Conservation (phyloP, 2,888 invertebrate genomes). For the Hermodice carunculata region DNA sequence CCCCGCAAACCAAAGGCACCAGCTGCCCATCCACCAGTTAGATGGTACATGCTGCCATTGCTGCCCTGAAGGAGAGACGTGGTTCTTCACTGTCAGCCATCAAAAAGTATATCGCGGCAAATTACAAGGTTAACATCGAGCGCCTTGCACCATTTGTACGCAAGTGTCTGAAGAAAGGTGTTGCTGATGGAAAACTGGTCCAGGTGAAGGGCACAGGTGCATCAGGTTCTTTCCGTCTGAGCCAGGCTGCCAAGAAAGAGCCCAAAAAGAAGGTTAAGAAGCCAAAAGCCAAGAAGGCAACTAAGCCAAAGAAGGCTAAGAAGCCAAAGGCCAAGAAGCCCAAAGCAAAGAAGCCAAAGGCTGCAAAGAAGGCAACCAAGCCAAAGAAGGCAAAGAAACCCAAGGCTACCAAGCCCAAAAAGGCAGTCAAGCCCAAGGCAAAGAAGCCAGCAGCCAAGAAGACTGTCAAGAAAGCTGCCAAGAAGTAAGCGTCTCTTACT, state of each 20-base stretch:
- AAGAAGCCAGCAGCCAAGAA: constrained; percentile 8
- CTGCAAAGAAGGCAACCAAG: constrained; percentile 11
- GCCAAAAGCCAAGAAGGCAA: background rate
- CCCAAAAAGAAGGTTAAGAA: background rate
- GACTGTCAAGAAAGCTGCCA: constrained; percentile 13
- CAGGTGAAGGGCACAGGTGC: constrained; percentile 21
- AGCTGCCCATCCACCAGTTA: constrained; percentile 16
- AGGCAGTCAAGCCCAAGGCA: constrained; percentile 10
- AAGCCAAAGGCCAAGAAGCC: constrained; percentile 11
- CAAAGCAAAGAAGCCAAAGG: no score
- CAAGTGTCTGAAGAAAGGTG: constrained; percentile 10
- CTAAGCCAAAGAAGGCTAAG: background rate
- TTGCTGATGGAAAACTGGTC: constrained; percentile 13
- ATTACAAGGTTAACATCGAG: constrained; percentile 15
- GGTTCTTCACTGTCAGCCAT: constrained; percentile 21
- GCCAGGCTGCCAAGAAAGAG: constrained; percentile 6
- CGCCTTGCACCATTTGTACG: constrained; percentile 11
- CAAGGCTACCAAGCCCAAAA: constrained; percentile 2
- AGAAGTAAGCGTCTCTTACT: constrained; percentile 19
- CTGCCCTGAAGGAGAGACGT: constrained; percentile 5
- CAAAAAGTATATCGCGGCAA: constrained; percentile 24
- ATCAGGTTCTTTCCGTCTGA: constrained; percentile 19
- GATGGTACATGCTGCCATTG: constrained; percentile 19
- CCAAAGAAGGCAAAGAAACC: constrained; percentile 1
- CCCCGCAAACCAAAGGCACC: constrained; percentile 1